phyloP scores from a whole-genome alignment of 2,888 invertebrate genomes.

The Ichneumoninae sp. region DNA sequence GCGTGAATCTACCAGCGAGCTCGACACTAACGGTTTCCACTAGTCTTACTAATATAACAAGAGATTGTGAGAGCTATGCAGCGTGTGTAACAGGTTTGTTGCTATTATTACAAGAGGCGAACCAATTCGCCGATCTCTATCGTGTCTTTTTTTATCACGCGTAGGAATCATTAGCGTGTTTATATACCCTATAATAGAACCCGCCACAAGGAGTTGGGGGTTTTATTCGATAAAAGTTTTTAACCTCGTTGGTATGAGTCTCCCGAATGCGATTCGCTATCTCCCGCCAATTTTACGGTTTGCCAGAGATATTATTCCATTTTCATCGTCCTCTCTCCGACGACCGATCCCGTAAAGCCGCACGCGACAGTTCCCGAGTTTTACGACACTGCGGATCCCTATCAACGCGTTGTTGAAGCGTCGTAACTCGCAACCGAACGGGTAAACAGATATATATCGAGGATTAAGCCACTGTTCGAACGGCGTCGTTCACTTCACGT shows the following conservation, averaged over 20 bases:
- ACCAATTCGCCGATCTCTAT: constrained; percentile 35
- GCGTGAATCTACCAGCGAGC: constrained; percentile 19
- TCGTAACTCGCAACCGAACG: constrained; percentile 21
- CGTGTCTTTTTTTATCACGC: constrained; percentile 20
- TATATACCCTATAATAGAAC: background rate
- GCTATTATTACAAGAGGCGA: constrained; percentile 27
- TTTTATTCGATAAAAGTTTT: constrained; percentile 19
- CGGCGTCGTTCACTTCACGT: constrained; percentile 37
- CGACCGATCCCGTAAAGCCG: background rate
- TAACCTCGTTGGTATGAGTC: background rate
- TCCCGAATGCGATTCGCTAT: background rate
- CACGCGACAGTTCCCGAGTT: background rate
- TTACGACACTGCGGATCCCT: background rate
- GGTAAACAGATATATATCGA: constrained; percentile 28
- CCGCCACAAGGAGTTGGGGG: background rate
- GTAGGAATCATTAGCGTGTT: constrained; percentile 11
- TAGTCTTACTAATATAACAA: background rate
- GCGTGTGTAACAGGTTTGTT: constrained; percentile 30
- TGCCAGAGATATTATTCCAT: background rate
- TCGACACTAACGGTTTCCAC: constrained; percentile 24
- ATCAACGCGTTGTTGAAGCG: constrained; percentile 10
- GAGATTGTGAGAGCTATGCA: constrained; percentile 4
- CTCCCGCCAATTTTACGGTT: background rate
- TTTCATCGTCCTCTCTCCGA: background rate
- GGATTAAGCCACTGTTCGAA: constrained; percentile 29